A percentile compares a stretch with the other conserved stretches of the same genome.
Conservation (phyloP, 2,797 vertebrate genomes). For the Melopsittacus undulatus region DNA sequence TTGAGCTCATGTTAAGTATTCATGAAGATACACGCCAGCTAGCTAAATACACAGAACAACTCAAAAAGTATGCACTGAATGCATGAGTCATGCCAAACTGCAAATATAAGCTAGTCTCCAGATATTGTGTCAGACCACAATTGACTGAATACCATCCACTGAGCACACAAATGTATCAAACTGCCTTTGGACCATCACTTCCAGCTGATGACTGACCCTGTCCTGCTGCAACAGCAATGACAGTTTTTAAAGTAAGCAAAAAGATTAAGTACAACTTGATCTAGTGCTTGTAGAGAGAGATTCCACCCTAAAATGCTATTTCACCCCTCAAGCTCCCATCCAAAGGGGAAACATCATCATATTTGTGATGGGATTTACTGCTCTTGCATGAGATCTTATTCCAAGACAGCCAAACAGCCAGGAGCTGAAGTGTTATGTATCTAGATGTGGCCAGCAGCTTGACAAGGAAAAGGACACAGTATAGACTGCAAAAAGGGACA, state of each 20-base stretch:
- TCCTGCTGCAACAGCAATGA: accelerated
- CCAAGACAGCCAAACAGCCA: not conserved
- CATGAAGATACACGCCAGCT: accelerated
- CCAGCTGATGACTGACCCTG: not conserved
- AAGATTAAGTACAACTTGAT: not conserved
- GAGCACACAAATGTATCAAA: not conserved
- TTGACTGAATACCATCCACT: not conserved
- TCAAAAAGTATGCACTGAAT: not conserved
- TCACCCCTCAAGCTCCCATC: not conserved
- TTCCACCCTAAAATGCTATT: not conserved
- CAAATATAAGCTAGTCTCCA: not conserved
- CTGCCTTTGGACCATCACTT: not conserved
- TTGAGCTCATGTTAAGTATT: not conserved
- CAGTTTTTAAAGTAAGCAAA: not conserved
- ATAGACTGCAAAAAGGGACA: not conserved
- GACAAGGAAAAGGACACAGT: not conserved
- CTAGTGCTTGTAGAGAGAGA: not conserved
- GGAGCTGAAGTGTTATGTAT: not conserved
- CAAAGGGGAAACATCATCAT: not conserved
- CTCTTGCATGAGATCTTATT: not conserved
- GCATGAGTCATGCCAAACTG: not conserved
- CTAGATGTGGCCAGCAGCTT: not conserved
- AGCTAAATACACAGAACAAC: not conserved
- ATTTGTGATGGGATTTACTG: not conserved
- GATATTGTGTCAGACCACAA: not conserved